These are phyloP conservation scores for Cordilura impudica DNA, from an alignment of 2,888 invertebrate species.

Conservation along the genomic window DNA sequence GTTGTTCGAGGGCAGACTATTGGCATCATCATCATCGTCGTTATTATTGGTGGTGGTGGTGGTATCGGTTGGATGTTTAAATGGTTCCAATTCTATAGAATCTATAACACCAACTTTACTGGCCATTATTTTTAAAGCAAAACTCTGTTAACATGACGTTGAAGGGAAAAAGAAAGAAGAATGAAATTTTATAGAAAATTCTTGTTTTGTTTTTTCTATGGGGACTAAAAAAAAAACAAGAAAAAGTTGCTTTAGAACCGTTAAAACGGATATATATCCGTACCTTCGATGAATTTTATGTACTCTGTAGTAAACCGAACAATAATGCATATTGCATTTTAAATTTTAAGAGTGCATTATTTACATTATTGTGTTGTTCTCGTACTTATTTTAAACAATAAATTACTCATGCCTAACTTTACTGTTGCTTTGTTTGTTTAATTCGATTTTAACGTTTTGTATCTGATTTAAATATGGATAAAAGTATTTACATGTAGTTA, in stretches of 20 bases:
- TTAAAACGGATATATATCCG: conserved; percentile 26
- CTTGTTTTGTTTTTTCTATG: not conserved
- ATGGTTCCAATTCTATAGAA: conserved; percentile 58
- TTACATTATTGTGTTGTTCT: not conserved
- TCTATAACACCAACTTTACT: conserved; percentile 56
- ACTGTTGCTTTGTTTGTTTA: conserved; percentile 36
- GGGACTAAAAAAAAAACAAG: not conserved
- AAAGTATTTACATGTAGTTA: not conserved
- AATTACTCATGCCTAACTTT: conserved; percentile 49
- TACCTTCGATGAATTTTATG: not conserved
- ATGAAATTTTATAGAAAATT: conserved; percentile 21
- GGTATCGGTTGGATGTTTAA: conserved; percentile 34
- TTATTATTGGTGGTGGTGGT: conserved; percentile 7
- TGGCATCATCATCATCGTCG: conserved; percentile 22
- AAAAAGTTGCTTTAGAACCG: conserved; percentile 28
- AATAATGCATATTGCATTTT: conserved; percentile 25
- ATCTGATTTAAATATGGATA: conserved; percentile 5
- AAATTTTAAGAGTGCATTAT: conserved; percentile 22
- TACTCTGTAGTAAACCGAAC: too few species aligned
- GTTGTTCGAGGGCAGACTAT: conserved; percentile 27
- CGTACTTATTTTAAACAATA: conserved; percentile 3
- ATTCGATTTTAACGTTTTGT: conserved; percentile 11
- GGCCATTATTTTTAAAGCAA: conserved; percentile 56
- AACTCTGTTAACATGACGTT: conserved; percentile 16
- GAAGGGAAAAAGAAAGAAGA: conserved; percentile 7